These are phyloP conservation scores for Leptogaster cylindrica DNA, from an alignment of 2,888 invertebrate genomes.

Conservation along the genomic window DNA sequence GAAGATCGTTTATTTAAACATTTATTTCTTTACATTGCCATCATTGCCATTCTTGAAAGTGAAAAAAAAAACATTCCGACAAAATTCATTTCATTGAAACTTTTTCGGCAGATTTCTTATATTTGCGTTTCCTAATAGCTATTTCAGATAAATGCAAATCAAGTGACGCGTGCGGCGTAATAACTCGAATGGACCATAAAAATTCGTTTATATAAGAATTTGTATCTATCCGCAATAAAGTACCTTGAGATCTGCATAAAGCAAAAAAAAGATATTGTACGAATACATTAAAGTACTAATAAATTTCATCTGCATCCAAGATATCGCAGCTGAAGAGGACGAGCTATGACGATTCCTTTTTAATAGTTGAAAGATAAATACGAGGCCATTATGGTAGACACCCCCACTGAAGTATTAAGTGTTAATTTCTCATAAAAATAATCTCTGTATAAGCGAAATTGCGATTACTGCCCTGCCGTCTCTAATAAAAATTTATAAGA, in stretches of 20 bases:
- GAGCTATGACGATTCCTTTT: slow-evolving; percentile 30
- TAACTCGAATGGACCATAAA: slow-evolving; percentile 1
- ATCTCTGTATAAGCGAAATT: slow-evolving; percentile 47
- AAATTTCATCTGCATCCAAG: slow-evolving; percentile 31
- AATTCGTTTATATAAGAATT: slow-evolving; percentile 27
- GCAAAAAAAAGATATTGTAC: slow-evolving; percentile 2
- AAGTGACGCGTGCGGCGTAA: slow-evolving; percentile 1
- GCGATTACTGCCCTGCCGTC: slow-evolving; percentile 38
- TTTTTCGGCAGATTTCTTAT: not conserved
- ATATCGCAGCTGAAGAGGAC: slow-evolving; percentile 4
- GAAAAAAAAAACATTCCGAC: no score
- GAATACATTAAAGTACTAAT: slow-evolving; percentile 23
- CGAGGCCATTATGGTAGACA: slow-evolving; percentile 41
- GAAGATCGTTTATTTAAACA: not conserved
- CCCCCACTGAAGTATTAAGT: slow-evolving; percentile 43
- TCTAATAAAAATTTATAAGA: slow-evolving; percentile 45
- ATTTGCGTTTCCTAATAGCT: not conserved
- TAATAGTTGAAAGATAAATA: slow-evolving; percentile 45
- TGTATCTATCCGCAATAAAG: slow-evolving; percentile 1
- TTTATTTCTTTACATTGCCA: not conserved
- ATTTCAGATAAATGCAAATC: slow-evolving; percentile 7
- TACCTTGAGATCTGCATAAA: no score
- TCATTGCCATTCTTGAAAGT: no score
- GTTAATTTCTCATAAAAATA: slow-evolving; percentile 48
- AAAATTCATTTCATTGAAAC: no score